phyloP scores from a whole-genome alignment of 2,888 invertebrate species.

The Odontocolon sp. region DNA sequence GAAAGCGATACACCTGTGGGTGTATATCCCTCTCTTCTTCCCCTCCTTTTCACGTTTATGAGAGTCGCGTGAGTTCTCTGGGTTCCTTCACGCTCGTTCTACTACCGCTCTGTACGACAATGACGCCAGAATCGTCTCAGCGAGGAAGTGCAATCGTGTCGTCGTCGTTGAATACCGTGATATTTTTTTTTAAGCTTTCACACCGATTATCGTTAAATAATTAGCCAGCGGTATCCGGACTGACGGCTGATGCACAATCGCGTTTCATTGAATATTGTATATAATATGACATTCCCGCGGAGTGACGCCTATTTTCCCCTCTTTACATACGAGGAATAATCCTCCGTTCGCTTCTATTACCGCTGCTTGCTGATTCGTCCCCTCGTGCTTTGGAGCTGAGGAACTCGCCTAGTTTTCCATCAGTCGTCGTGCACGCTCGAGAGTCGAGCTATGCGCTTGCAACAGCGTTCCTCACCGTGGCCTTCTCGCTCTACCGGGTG shows the following conservation, averaged over 20 bases:
- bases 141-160: conserved; percentile 48
- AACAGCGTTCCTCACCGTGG: not conserved
- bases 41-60: conserved; percentile 11
- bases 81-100: conserved; percentile 42
- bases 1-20: not conserved
- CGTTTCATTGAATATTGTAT: not conserved
- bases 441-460: not conserved
- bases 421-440: conserved; percentile 6
- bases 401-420: not conserved
- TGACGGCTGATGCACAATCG: not conserved
- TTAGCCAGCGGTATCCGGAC: not conserved
- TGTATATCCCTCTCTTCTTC: not conserved
- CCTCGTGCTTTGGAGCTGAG: not conserved
- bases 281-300: not conserved
- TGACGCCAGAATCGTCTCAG: conserved; percentile 44
- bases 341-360: not conserved
- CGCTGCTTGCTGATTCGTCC: too few species aligned
- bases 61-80: conserved; percentile 41
- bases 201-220: not conserved
- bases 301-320: not conserved
- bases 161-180: conserved; percentile 15
- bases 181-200: not conserved
- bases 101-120: conserved; percentile 23
- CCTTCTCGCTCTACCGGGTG: not conserved
- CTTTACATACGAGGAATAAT: not conserved